Evolutionary conservation across 2,797 vertebrate species (phyloP), one percentile per base, ranked within the genome.

Genomic region (Periparus ater): DNA sequence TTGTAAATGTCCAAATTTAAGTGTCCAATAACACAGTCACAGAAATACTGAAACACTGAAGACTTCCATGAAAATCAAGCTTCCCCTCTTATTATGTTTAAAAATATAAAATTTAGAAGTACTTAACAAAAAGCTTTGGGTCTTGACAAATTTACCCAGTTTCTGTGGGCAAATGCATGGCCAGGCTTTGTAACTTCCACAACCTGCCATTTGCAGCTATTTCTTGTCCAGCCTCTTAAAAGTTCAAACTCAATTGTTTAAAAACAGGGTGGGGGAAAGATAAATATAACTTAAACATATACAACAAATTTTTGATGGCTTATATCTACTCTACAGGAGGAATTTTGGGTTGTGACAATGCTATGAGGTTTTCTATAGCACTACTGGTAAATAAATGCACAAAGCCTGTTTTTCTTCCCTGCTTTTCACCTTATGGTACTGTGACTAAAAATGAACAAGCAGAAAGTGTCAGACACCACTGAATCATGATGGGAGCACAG

Each of bases 231-330:
- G 30, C 7, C 66, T 30, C 14, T 65, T 51, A 83, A 88, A 80
- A 89, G 70, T 29, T 2, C 26, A 61, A 76, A 20, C 0, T 51
- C 5, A 18, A 7, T 44, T 17, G 19, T 36, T 86, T 66, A 63
- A 86, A 88, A 87, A 17, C 2, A 5, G 2, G 0, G 3, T 3
- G 6, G 10, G 4, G 1, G 3, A 30, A 17, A 26, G 2, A 25
- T 7, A 65, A 68, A 45, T 36, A 26, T 16, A 2, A 45, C 16
- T 76, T 66, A 45, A 88, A 54, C 1, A 30, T 11, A n/a, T 14
- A 53, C 2, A 3, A 23, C 38, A 16, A 51, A 3, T 2, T 62
- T 66, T 32, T 65, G 27, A 36, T 67, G 29, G 14, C 22, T 80
- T 88, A 16, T 53, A 51, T 58, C 20, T 58, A 38, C 62, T 62